Evolutionary conservation across 2,797 vertebrate species (phyloP).

Genomic region (Cuculus canorus): DNA sequence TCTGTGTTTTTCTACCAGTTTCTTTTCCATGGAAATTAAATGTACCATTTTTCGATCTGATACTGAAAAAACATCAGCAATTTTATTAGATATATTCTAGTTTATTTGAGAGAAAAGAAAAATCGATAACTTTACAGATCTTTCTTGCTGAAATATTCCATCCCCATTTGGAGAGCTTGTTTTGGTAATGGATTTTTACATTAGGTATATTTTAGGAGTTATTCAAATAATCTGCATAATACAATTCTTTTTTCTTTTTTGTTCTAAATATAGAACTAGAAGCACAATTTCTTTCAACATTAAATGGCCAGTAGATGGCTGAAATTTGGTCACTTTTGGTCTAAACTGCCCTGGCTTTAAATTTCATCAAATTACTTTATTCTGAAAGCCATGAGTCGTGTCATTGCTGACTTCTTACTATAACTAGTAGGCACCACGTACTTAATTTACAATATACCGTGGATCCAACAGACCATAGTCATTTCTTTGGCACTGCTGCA

Average conservation of each 20-base stretch:
- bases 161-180: background rate
- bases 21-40: background rate
- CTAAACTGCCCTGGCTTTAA: background rate
- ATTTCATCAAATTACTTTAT: background rate
- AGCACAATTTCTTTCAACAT: background rate
- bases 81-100: background rate
- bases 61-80: background rate
- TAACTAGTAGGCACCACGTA: conserved; percentile 6
- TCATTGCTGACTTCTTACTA: background rate
- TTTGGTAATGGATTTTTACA: conserved; percentile 5
- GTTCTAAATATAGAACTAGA: background rate
- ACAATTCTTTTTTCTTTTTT: background rate
- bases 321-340: background rate
- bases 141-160: background rate
- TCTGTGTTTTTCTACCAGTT: background rate
- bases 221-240: background rate
- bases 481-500: background rate
- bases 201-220: background rate
- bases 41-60: background rate
- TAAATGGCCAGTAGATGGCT: background rate
- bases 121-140: background rate
- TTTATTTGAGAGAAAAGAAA: background rate
- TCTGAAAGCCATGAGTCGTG: background rate
- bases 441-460: conserved; percentile 48
- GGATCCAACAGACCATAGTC: conserved; percentile 14